These are phyloP conservation scores for Astur gentilis DNA, from an alignment of 2,113 vertebrate species.

Conservation along the genomic window DNA sequence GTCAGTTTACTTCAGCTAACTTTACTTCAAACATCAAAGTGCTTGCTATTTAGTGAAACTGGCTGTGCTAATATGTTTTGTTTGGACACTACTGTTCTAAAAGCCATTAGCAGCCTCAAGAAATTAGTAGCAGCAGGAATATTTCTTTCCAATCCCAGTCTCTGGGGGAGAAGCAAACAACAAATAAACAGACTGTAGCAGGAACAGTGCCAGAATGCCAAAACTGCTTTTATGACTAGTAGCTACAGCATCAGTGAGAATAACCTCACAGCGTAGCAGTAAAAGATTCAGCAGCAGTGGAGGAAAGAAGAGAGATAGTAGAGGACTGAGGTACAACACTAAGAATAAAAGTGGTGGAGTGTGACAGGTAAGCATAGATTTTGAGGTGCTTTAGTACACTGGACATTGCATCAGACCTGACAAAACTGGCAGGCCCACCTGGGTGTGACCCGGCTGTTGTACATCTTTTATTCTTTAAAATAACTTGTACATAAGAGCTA, in stretches of 20 bases:
- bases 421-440: not conserved
- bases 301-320: not conserved
- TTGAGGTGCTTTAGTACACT: not conserved
- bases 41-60: not conserved
- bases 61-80: not conserved
- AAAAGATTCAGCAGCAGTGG: not conserved
- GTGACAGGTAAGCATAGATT: not conserved
- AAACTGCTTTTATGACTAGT: not conserved
- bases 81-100: not conserved
- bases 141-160: not conserved
- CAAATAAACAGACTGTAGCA: not conserved
- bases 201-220: not conserved
- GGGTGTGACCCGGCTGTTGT: not conserved
- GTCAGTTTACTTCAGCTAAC: not conserved
- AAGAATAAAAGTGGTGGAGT: not conserved
- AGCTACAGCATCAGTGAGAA: not conserved
- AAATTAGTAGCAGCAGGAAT: not conserved
- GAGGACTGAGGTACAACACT: not conserved
- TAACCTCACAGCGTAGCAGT: not conserved
- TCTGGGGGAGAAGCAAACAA: not conserved
- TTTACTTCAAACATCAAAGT: not conserved
- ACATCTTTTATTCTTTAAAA: not conserved
- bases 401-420: not conserved
- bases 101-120: not conserved
- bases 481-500: not conserved